Evolutionary conservation across 2,888 invertebrate species (phyloP).

Genomic region (Napeogenes sylphis): DNA sequence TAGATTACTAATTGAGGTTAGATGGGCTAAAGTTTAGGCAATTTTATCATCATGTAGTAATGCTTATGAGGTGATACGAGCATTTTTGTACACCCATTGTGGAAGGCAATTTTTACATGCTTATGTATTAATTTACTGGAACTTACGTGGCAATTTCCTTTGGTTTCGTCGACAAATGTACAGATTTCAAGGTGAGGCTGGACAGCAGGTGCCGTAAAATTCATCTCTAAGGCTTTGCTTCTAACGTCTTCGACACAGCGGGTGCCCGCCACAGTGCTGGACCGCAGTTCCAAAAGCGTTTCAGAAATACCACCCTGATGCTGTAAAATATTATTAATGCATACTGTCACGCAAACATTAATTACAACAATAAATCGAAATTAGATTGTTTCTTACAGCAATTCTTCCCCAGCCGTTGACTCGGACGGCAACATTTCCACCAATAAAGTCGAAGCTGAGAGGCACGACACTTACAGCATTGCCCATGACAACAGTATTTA

Average conservation of each 20-base stretch:
- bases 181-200: constrained; percentile 53
- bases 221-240: constrained; percentile 28
- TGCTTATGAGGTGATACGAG: too few relatives aligned
- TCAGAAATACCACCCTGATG: constrained; percentile 42
- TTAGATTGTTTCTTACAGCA: constrained; percentile 28
- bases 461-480: constrained; percentile 23
- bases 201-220: constrained; percentile 41
- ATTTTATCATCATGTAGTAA: neutral
- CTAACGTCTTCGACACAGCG: constrained; percentile 35
- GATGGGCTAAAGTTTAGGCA: too few relatives aligned
- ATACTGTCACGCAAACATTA: too few relatives aligned
- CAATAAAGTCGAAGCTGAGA: constrained; percentile 32
- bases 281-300: constrained; percentile 31
- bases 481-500: constrained; percentile 22
- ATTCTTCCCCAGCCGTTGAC: constrained; percentile 43
- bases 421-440: constrained; percentile 31
- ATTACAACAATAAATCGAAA: too few relatives aligned
- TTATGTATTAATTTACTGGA: neutral
- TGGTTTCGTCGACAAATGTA: constrained; percentile 42
- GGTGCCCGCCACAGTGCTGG: constrained; percentile 34
- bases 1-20: too few relatives aligned
- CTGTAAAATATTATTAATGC: constrained; percentile 30
- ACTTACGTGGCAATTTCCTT: constrained; percentile 55
- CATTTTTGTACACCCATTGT: too few relatives aligned
- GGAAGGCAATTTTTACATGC: too few relatives aligned